Base-by-base conservation (phyloP, 2,797 vertebrate species). In the Phrynocephalus forsythii region DNA sequence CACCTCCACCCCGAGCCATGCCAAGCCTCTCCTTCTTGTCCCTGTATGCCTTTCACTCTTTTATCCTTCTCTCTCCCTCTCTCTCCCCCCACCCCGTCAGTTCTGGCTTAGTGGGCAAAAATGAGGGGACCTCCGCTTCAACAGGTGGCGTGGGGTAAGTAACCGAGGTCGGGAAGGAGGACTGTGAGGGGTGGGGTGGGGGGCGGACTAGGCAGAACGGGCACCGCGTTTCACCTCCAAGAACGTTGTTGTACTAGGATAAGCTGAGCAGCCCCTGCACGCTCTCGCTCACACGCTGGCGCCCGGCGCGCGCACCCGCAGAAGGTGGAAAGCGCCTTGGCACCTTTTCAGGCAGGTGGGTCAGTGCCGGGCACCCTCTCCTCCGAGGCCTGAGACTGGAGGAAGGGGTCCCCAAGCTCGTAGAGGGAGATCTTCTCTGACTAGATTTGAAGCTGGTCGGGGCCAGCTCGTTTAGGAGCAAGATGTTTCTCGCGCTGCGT, bases 61-160 rank as follows among this genome's bases (percentile, higher is more conserved):
- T 77, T 76, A 22, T 76, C 28, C 52, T 33, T 63, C 18, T 9
- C 56, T 66, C 7, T 10, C 3, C 22, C 20, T 66, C 7, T 10
- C 6, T 22, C 7, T 8, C 50, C 20, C 69, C 52, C 3, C 52
- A 5, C 5, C 22, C 63, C 90, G 87, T 75, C 88, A 78, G 67
- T 89, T 87, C 86, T 91, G 93, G 94, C 95, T 93, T 93, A 93
- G 96, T 91, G 87, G 83, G 90, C 93, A 93, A 91, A 96, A 94
- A 95, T 96, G 96, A 96, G 97, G 93, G 93, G 87, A 92, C 95
- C 94, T 87, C 94, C 95, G 97, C 94, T 95, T 97, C 97, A 98
- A 98, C 98, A 99, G 97, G 98, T 99, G 97, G 96, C 97, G 92
- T 67, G 91, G 94, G 96, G 95, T 97, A 96, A 96, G 96, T 96